Evolutionary conservation across 2,888 invertebrate species (phyloP), one percentile per base, ranked within the genome.

Genomic region (Crocallis elinguaria): DNA sequence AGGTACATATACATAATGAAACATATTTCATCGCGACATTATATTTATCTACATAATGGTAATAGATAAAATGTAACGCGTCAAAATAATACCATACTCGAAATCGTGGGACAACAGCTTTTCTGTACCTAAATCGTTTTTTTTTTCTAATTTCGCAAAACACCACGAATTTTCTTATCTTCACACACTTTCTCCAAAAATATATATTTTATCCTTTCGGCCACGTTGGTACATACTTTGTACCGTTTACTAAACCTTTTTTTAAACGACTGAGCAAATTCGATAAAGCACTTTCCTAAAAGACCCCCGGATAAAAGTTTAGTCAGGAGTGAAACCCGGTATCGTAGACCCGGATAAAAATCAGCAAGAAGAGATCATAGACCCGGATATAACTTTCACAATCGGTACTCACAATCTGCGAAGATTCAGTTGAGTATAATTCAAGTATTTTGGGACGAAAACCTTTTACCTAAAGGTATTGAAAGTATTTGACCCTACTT

Each of bases 401-500:
- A 45, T 51, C 51, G 13, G 23, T 17, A 16, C 25, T 32, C 38
- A 49, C 49, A 38, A 38, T 38, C 50, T 44, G 43, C 11, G 14
- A 32, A 39, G 29, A 42, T 43, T 29, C 8, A 14, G 29, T 32
- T 12, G 32, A 42, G 42, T 23, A 41, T 36, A 14, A 49, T 42
- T 23, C n/a, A 14, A 49, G 29, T 29, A 11, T 37, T 42, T 41
- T 49, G 27, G 42, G 49, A 36, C 21, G 49, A 27, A 36, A 38
- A 21, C 9, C 19, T 21, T 33, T 39, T 39, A 19, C 16, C 19
- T 19, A 13, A 38, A 33, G 5, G 13, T 21, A 37, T 37, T 38
- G 39, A 41, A 39, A 25, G 49, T 23, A 16, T 41, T 42, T 30
- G 49, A 42, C 49, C 49, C 42, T 37, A 36, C 21, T 49, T 42